phyloP scores from a whole-genome alignment of 2,113 vertebrate species.

The Podocnemis expansa region DNA sequence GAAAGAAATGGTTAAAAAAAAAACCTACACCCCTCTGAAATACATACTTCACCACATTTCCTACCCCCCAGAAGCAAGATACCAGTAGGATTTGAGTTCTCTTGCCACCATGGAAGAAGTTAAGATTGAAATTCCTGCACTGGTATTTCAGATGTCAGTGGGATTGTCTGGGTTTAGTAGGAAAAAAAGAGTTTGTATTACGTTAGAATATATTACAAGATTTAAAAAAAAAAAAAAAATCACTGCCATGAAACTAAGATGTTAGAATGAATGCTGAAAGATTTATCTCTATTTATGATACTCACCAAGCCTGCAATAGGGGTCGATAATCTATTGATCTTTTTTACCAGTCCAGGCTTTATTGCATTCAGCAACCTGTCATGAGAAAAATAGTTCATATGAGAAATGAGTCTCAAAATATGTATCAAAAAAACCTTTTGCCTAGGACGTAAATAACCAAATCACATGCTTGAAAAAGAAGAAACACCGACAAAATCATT shows the following conservation, averaged over 20 bases:
- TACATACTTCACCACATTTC: not conserved
- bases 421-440: conserved; percentile 11
- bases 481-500: not conserved
- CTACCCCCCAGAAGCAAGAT: not conserved
- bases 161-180: conserved; percentile 9
- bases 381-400: conserved; percentile 55
- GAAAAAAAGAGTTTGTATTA: conserved; percentile 27
- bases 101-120: not conserved
- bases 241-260: conserved; percentile 29
- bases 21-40: not conserved
- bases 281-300: conserved; percentile 67
- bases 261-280: conserved; percentile 49
- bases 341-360: conserved; percentile 94
- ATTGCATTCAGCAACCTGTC: conserved; percentile 94
- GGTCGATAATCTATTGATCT: conserved; percentile 94
- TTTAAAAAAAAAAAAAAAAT: conserved; percentile 58
- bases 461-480: not conserved
- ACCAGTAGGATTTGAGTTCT: not conserved
- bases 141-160: not conserved
- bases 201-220: conserved; percentile 38
- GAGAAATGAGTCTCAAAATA: conserved; percentile 32
- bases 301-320: conserved; percentile 96
- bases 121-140: not conserved
- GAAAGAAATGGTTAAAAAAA: not conserved
- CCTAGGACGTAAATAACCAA: not conserved